Evolutionary conservation across 2,113 vertebrate species (phyloP).

Genomic region (Atrichornis clamosus): DNA sequence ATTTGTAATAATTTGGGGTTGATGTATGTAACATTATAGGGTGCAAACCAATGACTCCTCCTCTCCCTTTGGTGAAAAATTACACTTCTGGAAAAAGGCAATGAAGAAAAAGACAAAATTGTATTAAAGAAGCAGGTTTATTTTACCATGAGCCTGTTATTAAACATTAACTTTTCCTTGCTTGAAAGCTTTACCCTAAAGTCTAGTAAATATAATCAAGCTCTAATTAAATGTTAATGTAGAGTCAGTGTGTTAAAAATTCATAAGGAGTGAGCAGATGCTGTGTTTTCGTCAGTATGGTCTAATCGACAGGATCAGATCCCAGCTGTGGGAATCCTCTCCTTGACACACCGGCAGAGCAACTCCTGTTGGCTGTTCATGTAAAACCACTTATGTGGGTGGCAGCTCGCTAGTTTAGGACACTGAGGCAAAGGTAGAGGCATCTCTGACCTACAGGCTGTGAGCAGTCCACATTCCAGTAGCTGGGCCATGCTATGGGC

Average conservation of each 20-base stretch:
- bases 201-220: conserved; percentile 35
- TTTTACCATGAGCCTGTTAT: background rate
- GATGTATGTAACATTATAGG: background rate
- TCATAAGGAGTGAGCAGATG: conserved; percentile 21
- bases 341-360: background rate
- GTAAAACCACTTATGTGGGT: background rate
- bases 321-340: background rate
- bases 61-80: background rate
- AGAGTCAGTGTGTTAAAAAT: background rate
- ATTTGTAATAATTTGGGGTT: background rate
- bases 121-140: background rate
- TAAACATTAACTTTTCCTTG: conserved; percentile 10
- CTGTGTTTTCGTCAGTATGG: background rate
- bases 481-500: background rate
- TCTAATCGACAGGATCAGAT: background rate
- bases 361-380: background rate
- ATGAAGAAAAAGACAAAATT: background rate
- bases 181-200: conserved; percentile 3
- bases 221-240: conserved; percentile 49
- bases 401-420: background rate
- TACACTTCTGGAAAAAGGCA: background rate
- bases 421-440: background rate
- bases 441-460: background rate
- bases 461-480: background rate
- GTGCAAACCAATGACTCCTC: background rate